phyloP scores from a whole-genome alignment of 2,113 vertebrate genomes.

The Melanostigma gelatinosum region DNA sequence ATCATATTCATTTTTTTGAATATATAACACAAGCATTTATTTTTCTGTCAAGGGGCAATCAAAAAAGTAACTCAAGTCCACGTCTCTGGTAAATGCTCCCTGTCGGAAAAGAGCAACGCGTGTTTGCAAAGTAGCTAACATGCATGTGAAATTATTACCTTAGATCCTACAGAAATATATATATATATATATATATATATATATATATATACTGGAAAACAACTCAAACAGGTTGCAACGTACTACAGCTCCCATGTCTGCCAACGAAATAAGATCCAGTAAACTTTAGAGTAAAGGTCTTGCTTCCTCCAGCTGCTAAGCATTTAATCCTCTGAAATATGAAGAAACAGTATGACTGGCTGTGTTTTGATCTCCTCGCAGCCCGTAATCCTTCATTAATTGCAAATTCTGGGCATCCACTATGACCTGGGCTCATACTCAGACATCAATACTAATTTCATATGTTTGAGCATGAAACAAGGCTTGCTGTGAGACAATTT shows the following conservation, averaged over 20 bases:
- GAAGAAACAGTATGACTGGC: conserved; percentile 59
- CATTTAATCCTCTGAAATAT: conserved; percentile 75
- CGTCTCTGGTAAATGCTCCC: neutral
- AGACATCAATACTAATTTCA: conserved; percentile 30
- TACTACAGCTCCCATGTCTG: conserved; percentile 20
- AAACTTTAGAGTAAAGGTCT: conserved; percentile 27
- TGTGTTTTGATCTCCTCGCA: conserved; percentile 66
- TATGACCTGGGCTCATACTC: conserved; percentile 54
- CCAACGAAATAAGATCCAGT: conserved; percentile 13
- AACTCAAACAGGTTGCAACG: neutral
- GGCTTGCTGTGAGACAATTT: conserved; percentile 36
- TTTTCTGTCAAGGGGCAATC: neutral
- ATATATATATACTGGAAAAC: too few species aligned
- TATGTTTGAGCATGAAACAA: conserved; percentile 32
- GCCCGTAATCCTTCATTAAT: conserved; percentile 75
- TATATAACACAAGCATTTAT: too few species aligned
- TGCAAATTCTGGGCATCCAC: conserved; percentile 63
- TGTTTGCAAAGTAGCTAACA: neutral
- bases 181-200: too few species aligned
- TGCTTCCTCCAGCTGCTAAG: conserved; percentile 42
- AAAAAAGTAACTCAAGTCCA: neutral
- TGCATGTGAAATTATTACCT: neutral
- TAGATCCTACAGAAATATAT: too few species aligned
- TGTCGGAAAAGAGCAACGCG: neutral
- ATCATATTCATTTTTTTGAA: too few species aligned